These are phyloP conservation scores for Danio choprae DNA, from an alignment of 2,797 vertebrate species.

Conservation along the genomic window DNA sequence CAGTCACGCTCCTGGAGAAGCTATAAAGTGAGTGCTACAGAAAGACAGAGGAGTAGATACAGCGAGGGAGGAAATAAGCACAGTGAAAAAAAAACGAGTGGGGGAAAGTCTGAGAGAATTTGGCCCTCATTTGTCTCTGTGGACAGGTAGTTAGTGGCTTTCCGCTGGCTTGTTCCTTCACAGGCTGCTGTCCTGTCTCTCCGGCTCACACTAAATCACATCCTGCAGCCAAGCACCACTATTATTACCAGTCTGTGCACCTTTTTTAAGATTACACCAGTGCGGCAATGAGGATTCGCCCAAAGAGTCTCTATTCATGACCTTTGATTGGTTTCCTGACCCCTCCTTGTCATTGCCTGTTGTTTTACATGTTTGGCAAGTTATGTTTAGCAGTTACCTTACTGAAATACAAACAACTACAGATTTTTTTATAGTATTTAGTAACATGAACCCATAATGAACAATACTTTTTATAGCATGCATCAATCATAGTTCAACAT, in stretches of 20 bases:
- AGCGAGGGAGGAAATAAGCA: slow-evolving; percentile 20
- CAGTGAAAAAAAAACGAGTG: slow-evolving; percentile 18
- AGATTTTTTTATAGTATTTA: too few relatives aligned
- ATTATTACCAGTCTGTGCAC: slow-evolving; percentile 53
- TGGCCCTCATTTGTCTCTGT: slow-evolving; percentile 58
- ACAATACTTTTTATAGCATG: too few relatives aligned
- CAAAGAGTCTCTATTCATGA: slow-evolving; percentile 51
- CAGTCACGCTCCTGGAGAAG: background rate
- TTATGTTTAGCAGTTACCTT: background rate
- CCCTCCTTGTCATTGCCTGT: slow-evolving; percentile 20
- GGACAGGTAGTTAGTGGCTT: slow-evolving; percentile 61
- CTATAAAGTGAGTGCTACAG: background rate
- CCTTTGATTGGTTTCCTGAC: slow-evolving; percentile 44
- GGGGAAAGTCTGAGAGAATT: slow-evolving; percentile 49
- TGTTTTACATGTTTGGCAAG: background rate
- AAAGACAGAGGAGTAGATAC: slow-evolving; percentile 8
- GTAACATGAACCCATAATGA: too few relatives aligned
- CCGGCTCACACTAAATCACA: slow-evolving; percentile 57
- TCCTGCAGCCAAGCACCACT: slow-evolving; percentile 39
- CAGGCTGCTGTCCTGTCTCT: slow-evolving; percentile 52
- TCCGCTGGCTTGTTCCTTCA: slow-evolving; percentile 47
- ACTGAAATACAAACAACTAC: background rate
- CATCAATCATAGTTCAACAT: too few relatives aligned
- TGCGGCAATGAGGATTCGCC: slow-evolving; percentile 45
- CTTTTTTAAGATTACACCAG: slow-evolving; percentile 55